Percentiles rank a stretch among this genome's conserved stretches.
These are phyloP conservation scores for Ligdia adustata DNA, from an alignment of 2,888 invertebrate species.

Conservation along the genomic window DNA sequence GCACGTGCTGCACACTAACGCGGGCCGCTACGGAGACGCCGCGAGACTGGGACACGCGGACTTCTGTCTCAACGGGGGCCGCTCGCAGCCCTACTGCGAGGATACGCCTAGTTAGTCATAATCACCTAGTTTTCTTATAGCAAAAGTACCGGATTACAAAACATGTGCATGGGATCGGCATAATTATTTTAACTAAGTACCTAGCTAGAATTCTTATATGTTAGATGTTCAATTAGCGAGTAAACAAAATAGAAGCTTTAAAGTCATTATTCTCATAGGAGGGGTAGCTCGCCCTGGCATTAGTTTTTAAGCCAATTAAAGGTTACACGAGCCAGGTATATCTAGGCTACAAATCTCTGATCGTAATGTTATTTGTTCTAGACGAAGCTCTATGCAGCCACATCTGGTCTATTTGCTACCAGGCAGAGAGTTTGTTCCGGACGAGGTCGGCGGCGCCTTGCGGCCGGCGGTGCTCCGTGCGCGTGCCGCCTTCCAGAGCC, in stretches of 20 bases:
- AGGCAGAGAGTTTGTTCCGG: slow-evolving; percentile 89
- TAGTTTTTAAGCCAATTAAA: no score
- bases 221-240: no score
- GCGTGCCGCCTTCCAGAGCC: slow-evolving; percentile 72
- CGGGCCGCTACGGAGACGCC: slow-evolving; percentile 90
- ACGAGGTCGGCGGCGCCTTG: slow-evolving; percentile 87
- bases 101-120: slow-evolving; percentile 86
- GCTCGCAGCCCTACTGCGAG: slow-evolving; percentile 89
- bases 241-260: no score
- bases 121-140: no score
- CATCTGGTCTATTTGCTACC: slow-evolving; percentile 91
- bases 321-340: no score
- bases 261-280: no score
- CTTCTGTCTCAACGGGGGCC: slow-evolving; percentile 92
- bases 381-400: slow-evolving; percentile 91
- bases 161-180: no score
- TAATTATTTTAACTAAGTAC: neutral
- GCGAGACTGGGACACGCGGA: slow-evolving; percentile 90
- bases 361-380: no score
- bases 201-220: no score
- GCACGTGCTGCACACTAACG: slow-evolving; percentile 91
- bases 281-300: no score
- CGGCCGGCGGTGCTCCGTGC: slow-evolving; percentile 88
- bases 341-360: no score
- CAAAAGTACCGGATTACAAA: no score